Evolutionary conservation across 37 sponge, comb jelly and placozoan species (phyloP), one percentile per base, ranked within the genome.

Genomic region (Hormiphora californensis): DNA sequence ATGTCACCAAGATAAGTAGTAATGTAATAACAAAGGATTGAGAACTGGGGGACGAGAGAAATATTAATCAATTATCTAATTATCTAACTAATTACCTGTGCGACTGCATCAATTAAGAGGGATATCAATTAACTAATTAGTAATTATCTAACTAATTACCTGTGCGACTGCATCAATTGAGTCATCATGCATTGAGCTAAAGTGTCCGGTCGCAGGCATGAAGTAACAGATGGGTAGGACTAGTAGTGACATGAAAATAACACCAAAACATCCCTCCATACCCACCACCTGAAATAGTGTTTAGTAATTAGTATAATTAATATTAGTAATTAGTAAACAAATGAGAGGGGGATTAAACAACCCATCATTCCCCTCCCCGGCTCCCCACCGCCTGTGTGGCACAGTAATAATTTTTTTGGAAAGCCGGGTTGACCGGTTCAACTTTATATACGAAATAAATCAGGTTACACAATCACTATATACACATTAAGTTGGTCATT

Each of bases 251-350:
- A 62, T 87, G 35, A 87, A 62, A 7, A 87, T 22, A 1, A 87
- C 88, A 23, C 87, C 87, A 31, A 87, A 87, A 73, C 31, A n/a
- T 19, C 88, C 88, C 23, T 87, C 88, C 88, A 87, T 87, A 27
- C 88, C 88, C 1, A 87, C 88, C 17, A 87, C 88, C 88, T 87
- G 40, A 38, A 4, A 22, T n/a, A 22, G 55, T 73, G 11, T 34
- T 8, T 21, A 27, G 28, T 73, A 15, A 23, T 32, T 39, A 15
- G 11, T n/a, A 32, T 12, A 39, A 39, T 8, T 40, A 23, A 73
- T 21, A 73, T 32, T 12, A 63, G 9, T 35, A 73, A 9, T 23
- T 11, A 73, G 8, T 73, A 73, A 8, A 73, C 28, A 35, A 39
- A 17, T 17, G 11, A 34, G 23, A 73, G 44, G 34, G 40, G 40